These are phyloP conservation scores for Drosophila kuntzei DNA, from an alignment of 2,888 invertebrate species.

Conservation along the genomic window DNA sequence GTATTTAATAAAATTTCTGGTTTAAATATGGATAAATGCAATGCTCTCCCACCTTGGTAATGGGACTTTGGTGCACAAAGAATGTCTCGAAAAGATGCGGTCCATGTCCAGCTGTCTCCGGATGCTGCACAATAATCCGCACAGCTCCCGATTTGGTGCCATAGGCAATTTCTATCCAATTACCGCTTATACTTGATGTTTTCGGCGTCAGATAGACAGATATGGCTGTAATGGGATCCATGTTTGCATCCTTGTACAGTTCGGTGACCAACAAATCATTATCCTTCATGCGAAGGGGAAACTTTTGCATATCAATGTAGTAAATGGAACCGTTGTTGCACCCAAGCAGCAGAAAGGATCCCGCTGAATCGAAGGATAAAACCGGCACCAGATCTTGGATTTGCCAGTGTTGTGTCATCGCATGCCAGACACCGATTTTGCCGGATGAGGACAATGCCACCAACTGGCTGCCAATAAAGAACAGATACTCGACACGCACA, in stretches of 20 bases:
- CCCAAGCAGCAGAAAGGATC: slow-evolving; percentile 96
- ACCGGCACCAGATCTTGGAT: slow-evolving; percentile 98
- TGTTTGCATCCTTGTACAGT: slow-evolving; percentile 96
- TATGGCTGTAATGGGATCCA: slow-evolving; percentile 98
- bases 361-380: slow-evolving; percentile 98
- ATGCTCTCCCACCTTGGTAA: slow-evolving; percentile 90
- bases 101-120: slow-evolving; percentile 99
- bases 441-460: slow-evolving; percentile 97
- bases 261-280: slow-evolving; percentile 99
- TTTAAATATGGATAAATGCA: neutral
- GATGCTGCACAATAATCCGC: slow-evolving; percentile 98
- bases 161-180: slow-evolving; percentile 99
- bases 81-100: slow-evolving; percentile 99
- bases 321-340: slow-evolving; percentile 98
- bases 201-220: slow-evolving; percentile 99
- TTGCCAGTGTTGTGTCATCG: slow-evolving; percentile 99
- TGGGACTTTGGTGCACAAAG: slow-evolving; percentile 98
- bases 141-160: slow-evolving; percentile 98
- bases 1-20: fast-evolving
- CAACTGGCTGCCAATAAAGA: slow-evolving; percentile 98
- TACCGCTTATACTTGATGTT: slow-evolving; percentile 98
- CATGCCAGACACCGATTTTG: slow-evolving; percentile 99
- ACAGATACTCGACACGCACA: slow-evolving; percentile 96
- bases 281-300: slow-evolving; percentile 99
- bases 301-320: slow-evolving; percentile 99